Percentiles rank a stretch among this genome's conserved stretches.
phyloP scores from a whole-genome alignment of 1,140 invertebrate genomes.

The Pissodes strobi region DNA sequence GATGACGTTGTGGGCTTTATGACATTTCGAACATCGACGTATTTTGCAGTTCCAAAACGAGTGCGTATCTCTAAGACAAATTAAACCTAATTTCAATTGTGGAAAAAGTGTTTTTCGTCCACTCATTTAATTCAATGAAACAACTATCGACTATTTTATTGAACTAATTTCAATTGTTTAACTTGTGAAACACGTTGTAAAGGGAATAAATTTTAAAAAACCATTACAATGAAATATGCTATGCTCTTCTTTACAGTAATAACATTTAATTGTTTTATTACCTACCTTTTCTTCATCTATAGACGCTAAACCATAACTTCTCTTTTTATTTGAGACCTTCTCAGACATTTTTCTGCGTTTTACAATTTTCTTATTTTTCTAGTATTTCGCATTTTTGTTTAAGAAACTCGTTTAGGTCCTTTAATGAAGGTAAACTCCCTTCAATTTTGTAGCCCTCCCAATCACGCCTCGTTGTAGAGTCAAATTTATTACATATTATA shows the following conservation, averaged over 20 bases:
- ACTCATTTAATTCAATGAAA: too few species aligned
- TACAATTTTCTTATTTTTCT: neutral
- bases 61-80: neutral
- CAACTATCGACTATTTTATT: too few species aligned
- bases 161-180: neutral
- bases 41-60: neutral
- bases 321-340: neutral
- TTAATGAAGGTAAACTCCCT: neutral
- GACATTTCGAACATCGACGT: neutral
- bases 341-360: neutral
- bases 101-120: too few species aligned
- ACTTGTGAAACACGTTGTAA: neutral
- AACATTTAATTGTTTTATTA: neutral
- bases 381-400: neutral
- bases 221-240: neutral
- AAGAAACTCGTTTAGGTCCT: neutral
- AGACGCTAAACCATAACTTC: neutral
- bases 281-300: neutral
- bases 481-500: constrained; percentile 33
- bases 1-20: neutral
- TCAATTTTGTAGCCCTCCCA: constrained; percentile 15
- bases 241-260: neutral
- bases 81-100: neutral
- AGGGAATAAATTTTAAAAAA: neutral
- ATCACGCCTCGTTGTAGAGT: constrained; percentile 21